Evolutionary conservation across 2,113 vertebrate genomes (phyloP).

Genomic region (Bubo blakistoni): DNA sequence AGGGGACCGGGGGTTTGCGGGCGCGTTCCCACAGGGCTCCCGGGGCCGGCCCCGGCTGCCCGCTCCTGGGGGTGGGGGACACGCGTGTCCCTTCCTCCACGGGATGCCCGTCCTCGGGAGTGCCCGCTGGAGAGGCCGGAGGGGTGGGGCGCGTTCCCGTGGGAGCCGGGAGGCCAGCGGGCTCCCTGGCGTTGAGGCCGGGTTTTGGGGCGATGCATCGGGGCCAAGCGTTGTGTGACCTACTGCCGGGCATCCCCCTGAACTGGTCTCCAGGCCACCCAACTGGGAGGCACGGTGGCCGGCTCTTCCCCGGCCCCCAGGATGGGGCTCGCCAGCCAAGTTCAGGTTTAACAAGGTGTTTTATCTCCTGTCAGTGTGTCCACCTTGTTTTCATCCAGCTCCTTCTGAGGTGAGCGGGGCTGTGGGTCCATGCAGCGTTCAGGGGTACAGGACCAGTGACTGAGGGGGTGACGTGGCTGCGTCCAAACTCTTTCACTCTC

Average conservation of each 20-base stretch:
- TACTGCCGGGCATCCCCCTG: accelerated
- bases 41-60: neutral
- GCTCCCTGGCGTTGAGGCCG: neutral
- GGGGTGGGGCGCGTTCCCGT: no score
- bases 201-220: neutral
- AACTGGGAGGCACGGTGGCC: accelerated
- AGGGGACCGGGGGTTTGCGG: no score
- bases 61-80: neutral
- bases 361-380: accelerated
- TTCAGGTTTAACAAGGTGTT: neutral
- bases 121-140: neutral
- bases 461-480: accelerated
- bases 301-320: neutral
- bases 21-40: no score
- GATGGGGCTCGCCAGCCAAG: accelerated
- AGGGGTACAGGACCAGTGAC: accelerated
- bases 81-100: neutral
- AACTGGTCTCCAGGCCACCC: accelerated
- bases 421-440: accelerated
- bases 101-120: neutral
- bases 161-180: neutral
- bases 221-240: neutral
- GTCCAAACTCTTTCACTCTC: neutral
- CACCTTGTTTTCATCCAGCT: accelerated
- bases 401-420: accelerated